phyloP scores from a whole-genome alignment of 2,797 vertebrate species.

The Dallia pectoralis region DNA sequence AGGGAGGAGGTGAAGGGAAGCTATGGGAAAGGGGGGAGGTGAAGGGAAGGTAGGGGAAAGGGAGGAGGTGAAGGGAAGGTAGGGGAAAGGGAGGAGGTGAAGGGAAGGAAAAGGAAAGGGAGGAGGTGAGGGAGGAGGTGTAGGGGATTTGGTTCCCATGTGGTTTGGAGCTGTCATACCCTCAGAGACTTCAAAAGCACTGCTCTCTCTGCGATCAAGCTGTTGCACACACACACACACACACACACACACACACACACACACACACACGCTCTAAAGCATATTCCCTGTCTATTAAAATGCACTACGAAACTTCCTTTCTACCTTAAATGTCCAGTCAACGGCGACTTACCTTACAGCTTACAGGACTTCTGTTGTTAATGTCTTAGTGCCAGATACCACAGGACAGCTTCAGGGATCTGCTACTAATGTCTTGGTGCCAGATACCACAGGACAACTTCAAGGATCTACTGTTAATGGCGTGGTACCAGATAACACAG shows the following conservation, averaged over 20 bases:
- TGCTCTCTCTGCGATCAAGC: conserved; percentile 32
- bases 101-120: conserved; percentile 41
- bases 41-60: conserved; percentile 26
- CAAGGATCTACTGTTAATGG: too few relatives aligned
- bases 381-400: too few relatives aligned
- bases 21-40: conserved; percentile 21
- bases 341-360: too few relatives aligned
- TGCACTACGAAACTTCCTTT: conserved; percentile 29
- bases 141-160: conserved; percentile 58
- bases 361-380: too few relatives aligned
- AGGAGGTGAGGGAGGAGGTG: conserved; percentile 24
- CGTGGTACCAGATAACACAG: too few relatives aligned
- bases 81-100: conserved; percentile 52
- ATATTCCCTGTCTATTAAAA: conserved; percentile 64
- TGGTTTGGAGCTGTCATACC: conserved; percentile 76
- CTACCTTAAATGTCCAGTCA: too few relatives aligned
- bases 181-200: conserved; percentile 79
- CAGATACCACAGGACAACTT: too few relatives aligned
- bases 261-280: conserved; percentile 37
- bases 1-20: background rate
- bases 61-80: conserved; percentile 46
- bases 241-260: too few relatives aligned
- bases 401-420: too few relatives aligned
- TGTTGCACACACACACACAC: background rate
- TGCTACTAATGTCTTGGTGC: too few relatives aligned